Percentiles rank a stretch among this genome's conserved stretches.
phyloP scores from a whole-genome alignment of 1,140 invertebrate species.

The Trissolcus basalis region DNA sequence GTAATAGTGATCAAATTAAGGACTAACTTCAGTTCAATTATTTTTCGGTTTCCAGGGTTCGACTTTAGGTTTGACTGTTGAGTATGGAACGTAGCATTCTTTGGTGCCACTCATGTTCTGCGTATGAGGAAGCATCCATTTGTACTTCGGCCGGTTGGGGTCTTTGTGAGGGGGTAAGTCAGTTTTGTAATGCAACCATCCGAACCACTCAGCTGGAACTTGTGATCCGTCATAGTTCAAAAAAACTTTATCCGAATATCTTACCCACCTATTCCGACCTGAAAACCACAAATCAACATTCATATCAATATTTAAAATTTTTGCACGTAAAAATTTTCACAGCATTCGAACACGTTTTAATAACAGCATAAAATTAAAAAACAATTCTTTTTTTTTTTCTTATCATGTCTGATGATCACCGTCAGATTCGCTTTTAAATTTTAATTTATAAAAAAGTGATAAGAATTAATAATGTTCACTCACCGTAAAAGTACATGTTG shows the following conservation, averaged over 20 bases:
- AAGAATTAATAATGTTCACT: slow-evolving; percentile 44
- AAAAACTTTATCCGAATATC: slow-evolving; percentile 85
- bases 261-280: slow-evolving; percentile 95
- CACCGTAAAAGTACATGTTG: slow-evolving; percentile 89
- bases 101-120: slow-evolving; percentile 90
- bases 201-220: slow-evolving; percentile 93
- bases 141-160: slow-evolving; percentile 84
- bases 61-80: slow-evolving; percentile 89
- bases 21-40: neutral
- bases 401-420: no score
- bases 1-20: no score
- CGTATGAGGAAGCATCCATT: slow-evolving; percentile 90
- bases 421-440: no score
- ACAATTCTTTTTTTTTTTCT: no score
- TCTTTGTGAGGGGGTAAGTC: slow-evolving; percentile 79
- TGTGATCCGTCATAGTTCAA: slow-evolving; percentile 96
- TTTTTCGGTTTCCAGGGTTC: slow-evolving; percentile 86
- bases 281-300: slow-evolving; percentile 38
- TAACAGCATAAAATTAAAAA: no score
- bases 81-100: slow-evolving; percentile 91
- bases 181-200: slow-evolving; percentile 90
- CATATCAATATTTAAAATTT: slow-evolving; percentile 5
- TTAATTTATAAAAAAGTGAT: no score
- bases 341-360: no score
- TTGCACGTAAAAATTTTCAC: no score